Evolutionary conservation across 2,113 vertebrate species (phyloP), one percentile per base, ranked within the genome.

Genomic region (Pontoporia blainvillei): DNA sequence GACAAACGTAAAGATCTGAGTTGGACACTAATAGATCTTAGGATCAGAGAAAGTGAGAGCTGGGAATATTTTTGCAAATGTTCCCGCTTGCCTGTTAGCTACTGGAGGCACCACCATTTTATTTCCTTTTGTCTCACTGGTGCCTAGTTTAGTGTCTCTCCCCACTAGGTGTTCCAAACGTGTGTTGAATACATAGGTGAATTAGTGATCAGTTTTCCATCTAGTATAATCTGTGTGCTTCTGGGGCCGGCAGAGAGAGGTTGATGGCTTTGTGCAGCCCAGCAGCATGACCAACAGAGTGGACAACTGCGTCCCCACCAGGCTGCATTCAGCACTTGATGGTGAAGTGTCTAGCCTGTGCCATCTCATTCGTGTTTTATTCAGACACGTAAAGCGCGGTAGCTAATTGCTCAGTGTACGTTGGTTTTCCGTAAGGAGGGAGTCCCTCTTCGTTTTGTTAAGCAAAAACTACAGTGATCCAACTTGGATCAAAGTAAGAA

Each of bases 271-370:
- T 34, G 6, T 46, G 39, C 34, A 8, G n/a, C 34, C 39, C 1
- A 9, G 46, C 57, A 14, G 54, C 9, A 0, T 39, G 72, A 34
- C 27, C 13, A 5, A 21, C 52, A 57, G 52, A 2, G 3, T 14
- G 41, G 64, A 11, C 31, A 5, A 1, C 9, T 20, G 71, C 0
- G 0, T n/a, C 29, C 18, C 46, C 27, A 5, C 17, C 76, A 13
- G 64, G 62, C 69, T 46, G 39, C 10, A 0, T 39, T 41, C 3
- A 6, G 64, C 92, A 23, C 64, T 18, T 13, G 13, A n/a, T 3
- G 20, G 21, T 20, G 21, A 41, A 4, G 17, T 13, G 36, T 69
- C 25, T 14, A 3, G 11, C 18, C 1, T 8, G 12, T 14, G 12
- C 71, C 23, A 2, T 18, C 14, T 54, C 34, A 5, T 36, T 54